Evolutionary conservation across 2,797 vertebrate genomes (phyloP).

Genomic region (Distichodus sexfasciatus): DNA sequence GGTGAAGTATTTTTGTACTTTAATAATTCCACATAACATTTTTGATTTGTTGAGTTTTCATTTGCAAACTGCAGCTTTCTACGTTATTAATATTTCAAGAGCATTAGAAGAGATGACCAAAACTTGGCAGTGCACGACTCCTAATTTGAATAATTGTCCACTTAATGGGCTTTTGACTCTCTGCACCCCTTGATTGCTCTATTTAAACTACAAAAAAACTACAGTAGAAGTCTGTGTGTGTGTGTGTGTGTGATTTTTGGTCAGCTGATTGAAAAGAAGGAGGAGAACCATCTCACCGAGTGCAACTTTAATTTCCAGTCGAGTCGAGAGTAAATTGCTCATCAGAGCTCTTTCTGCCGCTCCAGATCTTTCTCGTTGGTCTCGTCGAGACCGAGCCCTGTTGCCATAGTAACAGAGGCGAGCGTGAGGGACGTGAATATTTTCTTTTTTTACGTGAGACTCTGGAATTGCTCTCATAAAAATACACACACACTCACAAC

Average conservation of each 20-base stretch:
- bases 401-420: constrained; percentile 51
- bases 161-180: not conserved
- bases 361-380: constrained; percentile 22
- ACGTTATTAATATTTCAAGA: not conserved
- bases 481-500: constrained; percentile 21
- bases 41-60: too few species aligned
- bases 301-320: constrained; percentile 1
- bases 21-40: too few species aligned
- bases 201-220: not conserved
- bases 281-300: not conserved
- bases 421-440: constrained; percentile 38
- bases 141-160: not conserved
- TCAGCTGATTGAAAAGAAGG: not conserved
- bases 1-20: too few species aligned
- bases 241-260: not conserved
- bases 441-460: constrained; percentile 39
- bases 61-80: too few species aligned
- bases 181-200: not conserved
- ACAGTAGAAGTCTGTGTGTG: not conserved
- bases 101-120: too few species aligned
- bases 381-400: constrained; percentile 36
- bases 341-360: constrained; percentile 13
- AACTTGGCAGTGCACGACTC: too few species aligned
- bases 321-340: constrained; percentile 9
- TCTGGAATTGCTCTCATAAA: constrained; percentile 42